Conservation (phyloP, 2,888 invertebrate genomes). For the Chrysolina haemoptera region DNA sequence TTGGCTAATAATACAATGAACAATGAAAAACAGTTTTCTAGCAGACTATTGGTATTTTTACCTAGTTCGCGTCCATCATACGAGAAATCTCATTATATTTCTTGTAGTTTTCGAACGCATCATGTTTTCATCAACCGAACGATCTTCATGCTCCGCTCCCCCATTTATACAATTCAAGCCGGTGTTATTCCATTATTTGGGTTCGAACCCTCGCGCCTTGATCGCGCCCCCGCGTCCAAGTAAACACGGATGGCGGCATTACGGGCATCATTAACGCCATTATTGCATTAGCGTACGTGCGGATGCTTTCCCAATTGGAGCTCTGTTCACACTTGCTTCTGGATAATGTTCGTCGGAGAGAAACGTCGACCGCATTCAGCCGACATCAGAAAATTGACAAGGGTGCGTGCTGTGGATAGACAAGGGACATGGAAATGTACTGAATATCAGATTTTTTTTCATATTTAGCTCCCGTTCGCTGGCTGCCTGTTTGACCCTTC, state of each 20-base stretch:
- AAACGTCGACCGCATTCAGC: background rate
- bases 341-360: background rate
- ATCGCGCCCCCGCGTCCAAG: background rate
- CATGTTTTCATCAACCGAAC: too few relatives aligned
- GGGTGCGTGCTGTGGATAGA: background rate
- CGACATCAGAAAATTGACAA: conserved; percentile 13
- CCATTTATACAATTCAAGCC: background rate
- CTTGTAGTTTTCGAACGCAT: too few relatives aligned
- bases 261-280: conserved; percentile 24
- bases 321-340: background rate
- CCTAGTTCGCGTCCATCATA: too few relatives aligned
- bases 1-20: too few relatives aligned
- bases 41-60: too few relatives aligned
- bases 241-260: conserved; percentile 15
- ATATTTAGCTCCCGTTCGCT: too few relatives aligned
- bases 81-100: too few relatives aligned
- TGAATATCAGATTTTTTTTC: too few relatives aligned
- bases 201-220: conserved; percentile 8
- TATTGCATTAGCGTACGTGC: conserved; percentile 28
- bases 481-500: too few relatives aligned
- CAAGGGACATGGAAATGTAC: background rate
- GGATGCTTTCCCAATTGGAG: conserved; percentile 9
- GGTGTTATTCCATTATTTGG: conserved; percentile 8
- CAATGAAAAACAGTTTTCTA: too few relatives aligned
- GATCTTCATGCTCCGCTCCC: background rate